Percentiles rank a stretch among this genome's conserved stretches.
Evolutionary conservation across 2,797 vertebrate genomes (phyloP).

Genomic region (Sebastes kiyomatsui): DNA sequence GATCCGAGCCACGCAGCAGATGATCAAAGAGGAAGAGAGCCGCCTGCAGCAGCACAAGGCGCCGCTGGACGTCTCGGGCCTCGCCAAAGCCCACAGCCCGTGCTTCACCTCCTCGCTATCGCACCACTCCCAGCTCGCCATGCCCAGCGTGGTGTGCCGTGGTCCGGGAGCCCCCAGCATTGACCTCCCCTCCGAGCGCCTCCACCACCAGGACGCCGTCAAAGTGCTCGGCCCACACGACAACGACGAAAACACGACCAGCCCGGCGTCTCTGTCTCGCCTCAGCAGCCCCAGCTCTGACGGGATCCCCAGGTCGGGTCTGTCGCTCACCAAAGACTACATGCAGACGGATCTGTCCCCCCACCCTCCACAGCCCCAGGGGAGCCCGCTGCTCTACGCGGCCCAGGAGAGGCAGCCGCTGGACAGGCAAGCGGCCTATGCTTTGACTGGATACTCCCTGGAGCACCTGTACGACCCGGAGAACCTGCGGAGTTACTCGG

Average conservation of each 20-base stretch:
- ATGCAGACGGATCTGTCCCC: slow-evolving; percentile 91
- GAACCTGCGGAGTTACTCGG: slow-evolving; percentile 91
- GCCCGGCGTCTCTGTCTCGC: slow-evolving; percentile 87
- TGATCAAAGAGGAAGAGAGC: slow-evolving; percentile 97
- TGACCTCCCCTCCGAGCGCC: slow-evolving; percentile 84
- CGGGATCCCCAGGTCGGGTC: slow-evolving; percentile 85
- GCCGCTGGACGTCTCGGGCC: slow-evolving; percentile 86
- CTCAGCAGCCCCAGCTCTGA: slow-evolving; percentile 94
- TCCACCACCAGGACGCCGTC: slow-evolving; percentile 85
- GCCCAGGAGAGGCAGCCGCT: slow-evolving; percentile 89
- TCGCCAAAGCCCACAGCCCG: slow-evolving; percentile 87
- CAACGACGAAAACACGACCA: slow-evolving; percentile 88
- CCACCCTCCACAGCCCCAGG: slow-evolving; percentile 83
- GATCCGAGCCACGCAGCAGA: slow-evolving; percentile 94
- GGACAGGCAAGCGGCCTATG: slow-evolving; percentile 91
- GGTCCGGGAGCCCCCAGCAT: slow-evolving; percentile 79
- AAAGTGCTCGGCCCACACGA: slow-evolving; percentile 87
- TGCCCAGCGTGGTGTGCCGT: slow-evolving; percentile 87
- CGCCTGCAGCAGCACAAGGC: slow-evolving; percentile 89
- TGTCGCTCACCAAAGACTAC: slow-evolving; percentile 88
- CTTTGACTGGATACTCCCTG: slow-evolving; percentile 93
- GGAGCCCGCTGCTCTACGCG: slow-evolving; percentile 89
- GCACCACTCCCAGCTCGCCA: slow-evolving; percentile 87
- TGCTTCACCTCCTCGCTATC: slow-evolving; percentile 83
- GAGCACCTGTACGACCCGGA: slow-evolving; percentile 93